These are phyloP conservation scores for Macaria notata DNA, from an alignment of 2,888 invertebrate species.

Conservation along the genomic window DNA sequence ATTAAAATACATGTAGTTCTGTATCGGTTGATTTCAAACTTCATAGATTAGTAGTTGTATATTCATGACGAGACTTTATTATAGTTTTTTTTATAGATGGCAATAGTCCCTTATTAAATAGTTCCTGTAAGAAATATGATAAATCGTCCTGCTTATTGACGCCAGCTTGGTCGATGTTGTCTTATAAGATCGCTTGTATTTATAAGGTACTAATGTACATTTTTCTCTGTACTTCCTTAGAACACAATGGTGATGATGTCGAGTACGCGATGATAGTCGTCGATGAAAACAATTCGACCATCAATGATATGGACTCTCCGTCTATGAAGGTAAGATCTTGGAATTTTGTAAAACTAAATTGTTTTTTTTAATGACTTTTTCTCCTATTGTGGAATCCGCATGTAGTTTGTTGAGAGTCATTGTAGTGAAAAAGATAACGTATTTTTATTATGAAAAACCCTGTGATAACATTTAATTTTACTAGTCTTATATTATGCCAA, in stretches of 20 bases:
- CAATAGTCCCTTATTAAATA: constrained; percentile 26
- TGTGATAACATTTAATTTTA: background rate
- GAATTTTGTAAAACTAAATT: background rate
- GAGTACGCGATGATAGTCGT: constrained; percentile 95
- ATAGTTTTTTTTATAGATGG: constrained; percentile 18
- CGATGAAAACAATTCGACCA: constrained; percentile 93
- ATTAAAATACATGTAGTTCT: constrained; percentile 17
- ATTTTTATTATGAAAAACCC: background rate
- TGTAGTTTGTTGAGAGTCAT: constrained; percentile 26
- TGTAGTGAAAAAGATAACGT: background rate
- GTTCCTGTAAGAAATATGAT: constrained; percentile 16
- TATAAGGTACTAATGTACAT: constrained; percentile 9
- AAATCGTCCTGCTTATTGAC: constrained; percentile 57
- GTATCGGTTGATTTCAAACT: constrained; percentile 8
- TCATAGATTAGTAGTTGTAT: constrained; percentile 13
- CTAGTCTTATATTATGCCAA: background rate
- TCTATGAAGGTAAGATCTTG: constrained; percentile 88
- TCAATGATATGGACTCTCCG: constrained; percentile 91
- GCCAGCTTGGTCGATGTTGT: constrained; percentile 73
- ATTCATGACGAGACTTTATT: constrained; percentile 4
- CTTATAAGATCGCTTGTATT: constrained; percentile 11
- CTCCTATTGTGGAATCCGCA: constrained; percentile 38
- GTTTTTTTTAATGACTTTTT: constrained; percentile 23
- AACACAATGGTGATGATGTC: constrained; percentile 87
- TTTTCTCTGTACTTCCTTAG: constrained; percentile 50